These are phyloP conservation scores for Enteromius unitaeniatus DNA, from an alignment of 2,797 vertebrate species.

Conservation along the genomic window DNA sequence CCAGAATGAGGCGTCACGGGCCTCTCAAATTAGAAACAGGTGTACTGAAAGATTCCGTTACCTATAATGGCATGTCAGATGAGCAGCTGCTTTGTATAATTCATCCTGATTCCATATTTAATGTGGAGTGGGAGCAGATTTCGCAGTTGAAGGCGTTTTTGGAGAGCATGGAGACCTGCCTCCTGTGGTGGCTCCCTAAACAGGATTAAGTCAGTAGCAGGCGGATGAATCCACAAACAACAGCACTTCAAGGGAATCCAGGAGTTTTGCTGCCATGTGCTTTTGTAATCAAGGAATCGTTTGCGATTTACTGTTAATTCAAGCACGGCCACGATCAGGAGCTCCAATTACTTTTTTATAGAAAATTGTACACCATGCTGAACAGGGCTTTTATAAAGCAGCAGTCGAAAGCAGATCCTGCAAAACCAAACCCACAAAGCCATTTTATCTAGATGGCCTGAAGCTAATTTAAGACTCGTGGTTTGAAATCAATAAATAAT, in stretches of 20 bases:
- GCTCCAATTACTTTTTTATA: neutral
- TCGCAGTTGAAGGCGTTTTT: conserved; percentile 50
- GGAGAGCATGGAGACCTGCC: conserved; percentile 42
- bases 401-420: neutral
- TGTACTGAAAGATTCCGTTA: conserved; percentile 67
- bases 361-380: neutral
- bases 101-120: conserved; percentile 80
- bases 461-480: neutral
- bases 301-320: neutral
- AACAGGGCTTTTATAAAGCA: neutral
- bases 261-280: neutral
- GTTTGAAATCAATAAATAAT: neutral
- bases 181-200: conserved; percentile 42
- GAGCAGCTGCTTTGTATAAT: conserved; percentile 83
- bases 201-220: conserved; percentile 48
- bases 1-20: conserved; percentile 69
- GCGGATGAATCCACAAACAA: conserved; percentile 40
- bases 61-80: conserved; percentile 74
- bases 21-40: conserved; percentile 75
- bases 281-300: conserved; percentile 4
- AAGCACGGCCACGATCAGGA: neutral
- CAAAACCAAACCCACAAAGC: neutral
- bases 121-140: conserved; percentile 66
- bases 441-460: neutral
- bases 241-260: neutral